Base-by-base conservation (phyloP, 2,113 vertebrate species). In the Leptobrachium ailaonicum region DNA sequence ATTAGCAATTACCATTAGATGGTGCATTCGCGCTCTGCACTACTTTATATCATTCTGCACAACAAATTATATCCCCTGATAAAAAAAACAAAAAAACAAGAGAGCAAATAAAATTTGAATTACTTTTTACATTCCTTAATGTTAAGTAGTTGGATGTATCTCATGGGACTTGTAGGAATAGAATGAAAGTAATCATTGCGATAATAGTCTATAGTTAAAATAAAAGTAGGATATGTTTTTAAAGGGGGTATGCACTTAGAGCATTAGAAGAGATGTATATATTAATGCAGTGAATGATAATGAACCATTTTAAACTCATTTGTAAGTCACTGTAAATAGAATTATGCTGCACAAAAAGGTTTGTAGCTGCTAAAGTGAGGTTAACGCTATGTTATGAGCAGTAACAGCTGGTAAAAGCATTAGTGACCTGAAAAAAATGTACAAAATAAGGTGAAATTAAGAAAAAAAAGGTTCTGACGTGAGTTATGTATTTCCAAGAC, bases 1-100 rank as follows among this genome's bases (percentile, higher is more conserved):
- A 71, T 78, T 60, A 78, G 68, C 67, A 78, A 78, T 78, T 71
- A 78, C 67, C 67, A 78, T 78, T 70, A 78, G 67, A 71, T 47
- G 76, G 20, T 47, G 43, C 67, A 78, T 64, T 56, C 76, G 69
- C 66, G 71, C 76, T 60, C 67, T n/a, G 47, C 56, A 40, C 54
- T 41, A 78, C 68, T 5, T 78, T 78, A 71, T 50, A 71, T 63
- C 67, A 69, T 66, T 45, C 60, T 76, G 68, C 75, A 71, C 54
- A 78, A 41, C 76, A 70, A 77, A 77, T 70, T 53, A 60, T 66
- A 77, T 77, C 75, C 66, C 53, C n/a, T 69, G 75, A 77, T 69
- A 69, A 69, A 77, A 60, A 69, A 69, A 44, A 41, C 56, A 10
- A 50, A 50, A 50, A 50, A 50, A 50, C 4, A 50, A 50, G 4